Base-by-base conservation (phyloP, 2,888 invertebrate genomes). In the Keiferia lycopersicella region DNA sequence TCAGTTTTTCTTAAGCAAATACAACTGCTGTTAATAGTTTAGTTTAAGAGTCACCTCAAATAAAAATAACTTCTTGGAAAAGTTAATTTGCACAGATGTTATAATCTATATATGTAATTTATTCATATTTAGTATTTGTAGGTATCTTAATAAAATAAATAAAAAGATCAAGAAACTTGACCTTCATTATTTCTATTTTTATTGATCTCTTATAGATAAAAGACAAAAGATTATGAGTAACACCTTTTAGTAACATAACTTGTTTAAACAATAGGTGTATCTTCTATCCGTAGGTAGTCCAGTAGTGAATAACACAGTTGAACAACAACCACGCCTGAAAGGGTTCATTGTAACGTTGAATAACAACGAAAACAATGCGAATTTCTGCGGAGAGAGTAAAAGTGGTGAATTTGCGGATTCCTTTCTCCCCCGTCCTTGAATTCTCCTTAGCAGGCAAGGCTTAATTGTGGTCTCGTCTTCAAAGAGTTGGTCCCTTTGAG, bases 381-480 rank as follows among this genome's bases (percentile, higher is more conserved):
- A 84, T 82, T 81, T 72, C 68, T 74, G 83, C 79, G 81, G 86
- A 85, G 78, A 78, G 82, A 87, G 86, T 80, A 80, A 87, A 84
- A 87, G 88, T 84, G 79, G 80, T 70, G 70, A 78, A 76, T 77
- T 76, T 78, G 70, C 79, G 81, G 80, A 82, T 81, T 78, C 81
- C 81, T 86, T 87, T 86, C 82, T 82, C 82, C 81, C 22, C 81
- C 80, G 86, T 84, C 88, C 90, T 89, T 88, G 85, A 86, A 86
- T 84, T 86, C 84, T 83, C 81, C 79, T 80, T 78, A 84, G 88
- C 80, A 84, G 84, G 88, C 80, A 84, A 88, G 85, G 85, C 84
- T 88, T 88, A 88, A 89, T 90, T 90, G 88, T 86, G 88, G 87
- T 87, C 86, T 85, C 82, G 80, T 82, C 88, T 88, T 87, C 89